phyloP scores from a whole-genome alignment of 2,113 vertebrate species.

The Ammodytes dubius region DNA sequence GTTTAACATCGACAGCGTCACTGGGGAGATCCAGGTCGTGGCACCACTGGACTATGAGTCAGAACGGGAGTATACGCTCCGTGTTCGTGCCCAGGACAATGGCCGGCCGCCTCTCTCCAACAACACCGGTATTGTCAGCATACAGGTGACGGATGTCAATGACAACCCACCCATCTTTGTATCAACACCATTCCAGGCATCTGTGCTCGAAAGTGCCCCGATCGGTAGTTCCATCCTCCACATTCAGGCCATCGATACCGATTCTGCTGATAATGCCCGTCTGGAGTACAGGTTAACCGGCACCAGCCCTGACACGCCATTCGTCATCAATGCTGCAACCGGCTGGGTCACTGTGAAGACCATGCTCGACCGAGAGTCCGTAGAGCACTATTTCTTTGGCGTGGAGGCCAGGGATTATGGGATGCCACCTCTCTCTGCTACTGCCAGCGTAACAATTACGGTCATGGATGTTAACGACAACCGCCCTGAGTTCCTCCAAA shows the following conservation, averaged over 20 bases:
- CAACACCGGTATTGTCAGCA: slow-evolving; percentile 95
- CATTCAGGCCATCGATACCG: slow-evolving; percentile 97
- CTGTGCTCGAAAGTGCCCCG: slow-evolving; percentile 94
- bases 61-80: slow-evolving; percentile 93
- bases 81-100: slow-evolving; percentile 95
- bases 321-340: slow-evolving; percentile 95
- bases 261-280: slow-evolving; percentile 93
- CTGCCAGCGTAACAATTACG: slow-evolving; percentile 96
- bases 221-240: slow-evolving; percentile 97
- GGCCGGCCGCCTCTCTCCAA: slow-evolving; percentile 97
- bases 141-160: slow-evolving; percentile 97
- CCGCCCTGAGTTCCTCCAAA: slow-evolving; percentile 94
- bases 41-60: slow-evolving; percentile 94
- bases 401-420: slow-evolving; percentile 97
- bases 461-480: slow-evolving; percentile 99
- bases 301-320: slow-evolving; percentile 90
- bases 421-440: slow-evolving; percentile 91
- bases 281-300: slow-evolving; percentile 94
- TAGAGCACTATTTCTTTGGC: slow-evolving; percentile 96
- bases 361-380: slow-evolving; percentile 94
- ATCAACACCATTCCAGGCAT: slow-evolving; percentile 97
- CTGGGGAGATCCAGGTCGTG: slow-evolving; percentile 96
- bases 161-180: slow-evolving; percentile 98
- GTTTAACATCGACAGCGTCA: slow-evolving; percentile 96
- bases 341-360: slow-evolving; percentile 97